Base-by-base conservation (phyloP, 1,140 invertebrate species). In the Ceratina japonica region DNA sequence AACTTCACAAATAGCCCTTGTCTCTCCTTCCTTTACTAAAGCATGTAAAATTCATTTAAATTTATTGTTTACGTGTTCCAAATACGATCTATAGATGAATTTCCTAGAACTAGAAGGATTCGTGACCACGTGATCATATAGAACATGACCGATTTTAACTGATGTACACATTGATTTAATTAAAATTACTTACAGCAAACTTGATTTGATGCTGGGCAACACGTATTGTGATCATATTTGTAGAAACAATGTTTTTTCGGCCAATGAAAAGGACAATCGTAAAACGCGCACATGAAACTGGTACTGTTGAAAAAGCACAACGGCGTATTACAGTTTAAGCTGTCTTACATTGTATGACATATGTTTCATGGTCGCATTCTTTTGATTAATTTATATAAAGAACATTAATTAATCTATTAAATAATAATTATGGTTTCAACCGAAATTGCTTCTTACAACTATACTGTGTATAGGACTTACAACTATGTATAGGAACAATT, bases 141-240 rank as follows among this genome's bases (percentile, higher is more conserved):
- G n/a, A 31, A 4, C 27, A 7, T 44, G 10, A 44, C 10, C 37
- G 37, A 7, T 44, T 10, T 44, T 44, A 44, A 44, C 37, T 7
- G 10, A n/a, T n/a, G n/a, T n/a, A n/a, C n/a, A 44, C 4, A 31
- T 31, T 31, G 37, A 44, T 44, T 8, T 7, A 44, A 44, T 7
- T 44, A 10, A 8, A 10, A 44, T 75, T 73, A 88, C 88, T 89
- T 69, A 91, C 90, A 82, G 69, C 90, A 91, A 27, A 86, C 61
- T 59, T 59, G n/a, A n/a, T n/a, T 3, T 37, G 69, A 13, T 16
- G 18, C 64, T 0, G 73, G 54, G 62, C 90, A 91, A 56, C 90
- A 91, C 0, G 12, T 20, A n/a, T 4, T 24, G 24, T 0, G 10
- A 31, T 44, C 10, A 0, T 66, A 1, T 68, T 12, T 83, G 2